A percentile compares a stretch with the other conserved stretches of the same genome.
Evolutionary conservation across 2,888 invertebrate species (phyloP).

Genomic region (Coronaproctus castanopsis): DNA sequence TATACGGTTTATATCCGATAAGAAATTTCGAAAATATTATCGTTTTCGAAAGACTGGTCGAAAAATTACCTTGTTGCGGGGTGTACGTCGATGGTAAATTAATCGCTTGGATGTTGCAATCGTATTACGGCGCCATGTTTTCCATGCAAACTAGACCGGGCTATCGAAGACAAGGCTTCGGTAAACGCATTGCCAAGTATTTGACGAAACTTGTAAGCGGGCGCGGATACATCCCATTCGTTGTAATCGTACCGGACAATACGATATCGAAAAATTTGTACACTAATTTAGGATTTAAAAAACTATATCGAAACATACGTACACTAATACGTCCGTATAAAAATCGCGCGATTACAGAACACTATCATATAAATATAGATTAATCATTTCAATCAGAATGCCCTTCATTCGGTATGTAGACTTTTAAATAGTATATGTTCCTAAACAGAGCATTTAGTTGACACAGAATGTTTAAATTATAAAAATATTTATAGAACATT

Average conservation of each 20-base stretch:
- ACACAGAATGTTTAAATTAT: too few species aligned
- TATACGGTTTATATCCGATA: slow-evolving; percentile 69
- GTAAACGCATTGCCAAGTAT: slow-evolving; percentile 47
- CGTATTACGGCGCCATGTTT: slow-evolving; percentile 79
- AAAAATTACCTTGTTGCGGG: slow-evolving; percentile 57
- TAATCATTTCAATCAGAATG: too few species aligned
- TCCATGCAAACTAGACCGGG: slow-evolving; percentile 72
- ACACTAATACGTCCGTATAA: slow-evolving; percentile 46
- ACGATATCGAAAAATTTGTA: slow-evolving; percentile 67
- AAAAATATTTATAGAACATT: too few species aligned
- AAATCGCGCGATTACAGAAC: too few species aligned
- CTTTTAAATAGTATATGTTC: too few species aligned
- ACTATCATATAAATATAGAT: too few species aligned
- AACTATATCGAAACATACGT: slow-evolving; percentile 57
- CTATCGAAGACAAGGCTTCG: slow-evolving; percentile 47
- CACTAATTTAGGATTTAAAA: slow-evolving; percentile 60
- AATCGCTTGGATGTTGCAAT: slow-evolving; percentile 80
- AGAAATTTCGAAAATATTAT: slow-evolving; percentile 72
- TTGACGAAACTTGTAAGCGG: slow-evolving; percentile 32
- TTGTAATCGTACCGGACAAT: slow-evolving; percentile 69
- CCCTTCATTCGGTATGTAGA: too few species aligned
- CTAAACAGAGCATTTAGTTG: too few species aligned
- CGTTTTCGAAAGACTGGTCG: slow-evolving; percentile 58
- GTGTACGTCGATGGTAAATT: slow-evolving; percentile 52
- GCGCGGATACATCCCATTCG: slow-evolving; percentile 62